These are phyloP conservation scores for Stenopsyche tienmushanensis DNA, from an alignment of 1,140 invertebrate species.

Conservation along the genomic window DNA sequence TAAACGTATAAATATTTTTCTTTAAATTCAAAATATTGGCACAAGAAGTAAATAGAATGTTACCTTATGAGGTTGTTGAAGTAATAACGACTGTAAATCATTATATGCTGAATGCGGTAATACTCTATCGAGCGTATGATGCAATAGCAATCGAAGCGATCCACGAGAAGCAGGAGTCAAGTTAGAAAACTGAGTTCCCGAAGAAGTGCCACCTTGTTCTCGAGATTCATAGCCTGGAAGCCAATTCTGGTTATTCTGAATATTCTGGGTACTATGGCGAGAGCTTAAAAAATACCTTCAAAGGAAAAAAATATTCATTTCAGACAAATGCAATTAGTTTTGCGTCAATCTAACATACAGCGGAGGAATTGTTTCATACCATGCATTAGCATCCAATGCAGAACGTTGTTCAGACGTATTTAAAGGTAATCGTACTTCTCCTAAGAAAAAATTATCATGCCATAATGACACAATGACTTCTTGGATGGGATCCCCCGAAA, in stretches of 20 bases:
- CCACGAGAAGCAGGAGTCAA: slow-evolving; percentile 65
- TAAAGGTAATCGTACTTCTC: slow-evolving; percentile 79
- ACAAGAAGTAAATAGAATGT: slow-evolving; percentile 6
- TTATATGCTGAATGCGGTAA: slow-evolving; percentile 80
- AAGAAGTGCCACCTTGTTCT: slow-evolving; percentile 64
- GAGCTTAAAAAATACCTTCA: slow-evolving; percentile 89
- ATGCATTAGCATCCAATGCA: slow-evolving; percentile 38
- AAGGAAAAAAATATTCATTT: slow-evolving; percentile 21
- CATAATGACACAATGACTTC: slow-evolving; percentile 79
- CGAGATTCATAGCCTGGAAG: slow-evolving; percentile 11
- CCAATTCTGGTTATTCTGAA: not conserved
- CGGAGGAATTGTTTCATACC: slow-evolving; percentile 13
- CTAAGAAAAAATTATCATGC: slow-evolving; percentile 85
- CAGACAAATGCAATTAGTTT: slow-evolving; percentile 20
- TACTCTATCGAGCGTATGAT: slow-evolving; percentile 87
- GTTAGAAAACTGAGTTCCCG: slow-evolving; percentile 64
- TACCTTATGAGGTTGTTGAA: slow-evolving; percentile 71
- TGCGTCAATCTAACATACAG: not conserved
- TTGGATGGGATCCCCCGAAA: slow-evolving; percentile 57
- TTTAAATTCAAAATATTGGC: slow-evolving; percentile 5
- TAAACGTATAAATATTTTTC: slow-evolving; percentile 20
- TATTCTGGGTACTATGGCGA: slow-evolving; percentile 57
- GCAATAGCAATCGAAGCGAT: slow-evolving; percentile 78
- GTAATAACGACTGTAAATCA: slow-evolving; percentile 70
- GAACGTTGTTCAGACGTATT: slow-evolving; percentile 64